Conservation (phyloP, 2,888 invertebrate genomes). For the Ischnura elegans region DNA sequence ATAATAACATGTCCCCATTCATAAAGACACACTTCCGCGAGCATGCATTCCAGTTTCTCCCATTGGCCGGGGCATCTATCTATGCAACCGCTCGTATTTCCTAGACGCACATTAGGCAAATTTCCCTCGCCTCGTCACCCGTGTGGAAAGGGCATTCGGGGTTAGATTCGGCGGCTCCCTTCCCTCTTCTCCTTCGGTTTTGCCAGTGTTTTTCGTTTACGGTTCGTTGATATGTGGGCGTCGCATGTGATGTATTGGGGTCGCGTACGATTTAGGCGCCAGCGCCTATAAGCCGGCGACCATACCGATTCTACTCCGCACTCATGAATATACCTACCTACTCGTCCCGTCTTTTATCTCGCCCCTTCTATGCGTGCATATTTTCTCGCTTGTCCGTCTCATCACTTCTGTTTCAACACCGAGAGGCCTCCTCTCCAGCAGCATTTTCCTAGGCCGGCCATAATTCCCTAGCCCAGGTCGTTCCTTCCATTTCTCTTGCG, state of each 20-base stretch:
- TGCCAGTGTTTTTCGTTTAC: conserved; percentile 34
- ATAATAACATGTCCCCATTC: conserved; percentile 35
- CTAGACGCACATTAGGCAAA: conserved; percentile 28
- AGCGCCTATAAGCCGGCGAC: neutral
- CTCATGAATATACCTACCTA: neutral
- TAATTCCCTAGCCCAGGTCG: neutral
- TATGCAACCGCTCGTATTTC: neutral
- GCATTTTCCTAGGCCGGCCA: neutral
- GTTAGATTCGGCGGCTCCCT: neutral
- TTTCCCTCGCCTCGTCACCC: neutral
- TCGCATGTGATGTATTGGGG: conserved; percentile 16
- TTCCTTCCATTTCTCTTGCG: neutral
- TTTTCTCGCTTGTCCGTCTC: neutral
- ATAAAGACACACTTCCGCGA: neutral
- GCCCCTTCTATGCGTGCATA: neutral
- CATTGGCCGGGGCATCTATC: neutral
- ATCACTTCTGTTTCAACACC: neutral
- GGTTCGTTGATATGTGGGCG: neutral
- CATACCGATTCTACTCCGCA: neutral
- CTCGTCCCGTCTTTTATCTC: neutral
- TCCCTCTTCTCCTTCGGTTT: neutral
- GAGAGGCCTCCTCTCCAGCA: neutral
- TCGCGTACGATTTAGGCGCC: conserved; percentile 15
- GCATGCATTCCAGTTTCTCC: neutral
- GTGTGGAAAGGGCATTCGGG: neutral